Percentiles rank a stretch among this genome's conserved stretches.
phyloP scores from a whole-genome alignment of 2,797 vertebrate genomes.

The Netta rufina region DNA sequence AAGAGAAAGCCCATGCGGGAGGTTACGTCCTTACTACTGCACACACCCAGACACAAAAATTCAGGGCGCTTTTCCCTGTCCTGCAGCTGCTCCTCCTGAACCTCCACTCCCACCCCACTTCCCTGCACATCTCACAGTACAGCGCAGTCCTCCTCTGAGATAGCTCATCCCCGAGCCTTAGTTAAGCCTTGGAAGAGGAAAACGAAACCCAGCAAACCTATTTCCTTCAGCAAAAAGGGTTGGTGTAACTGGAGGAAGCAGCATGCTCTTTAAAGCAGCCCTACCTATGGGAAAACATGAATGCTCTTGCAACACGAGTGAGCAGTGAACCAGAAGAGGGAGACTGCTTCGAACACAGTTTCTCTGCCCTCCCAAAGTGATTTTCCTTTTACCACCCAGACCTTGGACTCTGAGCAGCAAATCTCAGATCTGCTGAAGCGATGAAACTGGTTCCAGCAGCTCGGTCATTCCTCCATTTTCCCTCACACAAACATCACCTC shows the following conservation, averaged over 20 bases:
- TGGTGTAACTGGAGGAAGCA: neutral
- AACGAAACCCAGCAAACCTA: rapidly evolving
- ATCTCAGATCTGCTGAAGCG: rapidly evolving
- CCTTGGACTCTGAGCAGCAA: neutral
- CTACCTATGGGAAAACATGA: rapidly evolving
- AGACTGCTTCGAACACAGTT: rapidly evolving
- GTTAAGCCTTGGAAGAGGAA: neutral
- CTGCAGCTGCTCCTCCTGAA: neutral
- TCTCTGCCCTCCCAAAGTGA: neutral
- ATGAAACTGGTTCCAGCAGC: neutral
- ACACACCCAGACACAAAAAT: rapidly evolving
- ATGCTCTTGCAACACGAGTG: rapidly evolving
- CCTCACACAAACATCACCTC: rapidly evolving
- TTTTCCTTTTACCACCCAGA: neutral
- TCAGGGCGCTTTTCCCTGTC: neutral
- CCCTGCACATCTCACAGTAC: neutral
- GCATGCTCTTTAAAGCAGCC: neutral
- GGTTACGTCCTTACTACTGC: neutral
- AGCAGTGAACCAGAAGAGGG: neutral
- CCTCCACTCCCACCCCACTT: neutral
- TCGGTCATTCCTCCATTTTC: rapidly evolving
- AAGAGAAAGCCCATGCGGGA: neutral
- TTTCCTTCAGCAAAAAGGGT: neutral
- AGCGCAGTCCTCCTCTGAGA: neutral
- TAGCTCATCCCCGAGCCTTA: rapidly evolving